Conservation (phyloP, 2,797 vertebrate genomes). For the Caiman crocodilus region DNA sequence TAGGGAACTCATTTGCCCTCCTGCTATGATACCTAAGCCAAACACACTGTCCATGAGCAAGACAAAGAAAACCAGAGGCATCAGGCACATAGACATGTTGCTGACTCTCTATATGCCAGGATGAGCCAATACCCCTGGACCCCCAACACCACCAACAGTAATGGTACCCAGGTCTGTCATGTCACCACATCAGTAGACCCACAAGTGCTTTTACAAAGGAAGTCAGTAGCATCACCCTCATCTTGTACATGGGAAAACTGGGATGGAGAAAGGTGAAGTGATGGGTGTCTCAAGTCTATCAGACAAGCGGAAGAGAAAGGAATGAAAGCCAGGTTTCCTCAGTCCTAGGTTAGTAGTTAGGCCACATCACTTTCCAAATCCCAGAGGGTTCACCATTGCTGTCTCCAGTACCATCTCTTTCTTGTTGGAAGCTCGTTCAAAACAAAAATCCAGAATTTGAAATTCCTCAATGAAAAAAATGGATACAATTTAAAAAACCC, state of each 20-base stretch:
- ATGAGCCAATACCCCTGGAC: background rate
- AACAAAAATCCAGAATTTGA: no score
- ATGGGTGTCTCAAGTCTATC: background rate
- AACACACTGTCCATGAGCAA: no score
- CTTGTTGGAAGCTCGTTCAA: background rate
- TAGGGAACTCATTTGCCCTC: background rate
- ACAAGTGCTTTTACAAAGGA: no score
- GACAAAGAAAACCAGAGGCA: background rate
- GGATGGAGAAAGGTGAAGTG: background rate
- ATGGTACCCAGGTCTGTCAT: no score
- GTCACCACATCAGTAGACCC: no score
- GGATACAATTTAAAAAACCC: no score
- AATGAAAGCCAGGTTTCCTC: background rate
- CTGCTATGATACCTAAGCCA: rapidly evolving
- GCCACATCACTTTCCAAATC: background rate
- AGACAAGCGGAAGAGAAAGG: background rate
- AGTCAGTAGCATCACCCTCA: no score
- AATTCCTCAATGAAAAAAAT: background rate
- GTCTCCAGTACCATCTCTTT: background rate
- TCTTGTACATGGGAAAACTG: background rate
- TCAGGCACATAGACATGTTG: background rate
- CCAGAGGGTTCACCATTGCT: background rate
- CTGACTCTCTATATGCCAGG: background rate
- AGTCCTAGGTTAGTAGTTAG: background rate
- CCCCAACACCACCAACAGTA: no score